Evolutionary conservation across 2,113 vertebrate genomes (phyloP), one percentile per base, ranked within the genome.

Genomic region (Eurystomus gularis): DNA sequence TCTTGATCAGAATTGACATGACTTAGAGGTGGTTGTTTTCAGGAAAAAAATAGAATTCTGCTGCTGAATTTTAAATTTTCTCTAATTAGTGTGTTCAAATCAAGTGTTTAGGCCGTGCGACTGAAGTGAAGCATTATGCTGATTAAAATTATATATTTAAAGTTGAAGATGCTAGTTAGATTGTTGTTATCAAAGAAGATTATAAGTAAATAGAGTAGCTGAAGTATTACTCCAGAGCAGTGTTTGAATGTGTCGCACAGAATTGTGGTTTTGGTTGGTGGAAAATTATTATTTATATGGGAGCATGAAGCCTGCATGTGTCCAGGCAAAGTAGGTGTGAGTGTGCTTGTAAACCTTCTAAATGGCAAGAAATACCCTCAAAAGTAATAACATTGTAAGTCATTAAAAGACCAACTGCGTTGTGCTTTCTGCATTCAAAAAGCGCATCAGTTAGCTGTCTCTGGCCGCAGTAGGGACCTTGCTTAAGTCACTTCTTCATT

Each of bases 401-500:
- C 2, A 0, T 10, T 17, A 37, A 31, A 48, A 40, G n/a, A 61
- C 18, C 23, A 35, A 1, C 10, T 2, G 0, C 3, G 0, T 24
- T 80, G 55, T 64, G 90, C 81, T 87, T 81, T 72, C 37, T 69
- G 40, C 71, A 4, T 86, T 73, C n/a, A 20, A 10, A 76, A 71
- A 77, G 33, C 62, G 11, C 13, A 4, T 55, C 52, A 16, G 5
- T n/a, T 57, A 48, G 82, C 84, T 28, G 24, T 39, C 92, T 96
- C 52, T 94, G 48, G 86, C 97, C 7, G 26, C 51, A 69, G 25
- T 35, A 61, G 60, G 72, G 57, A 84, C 64, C 90, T 96, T 95
- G 61, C 81, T 86, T 89, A 65, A 81, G 82, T 58, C 65, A 68
- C 70, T 96, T 96, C 76, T 96, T 94, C 37, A 31, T 84, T 96